Conservation (phyloP, 2,113 vertebrate genomes). For the Marmota flaviventris region DNA sequence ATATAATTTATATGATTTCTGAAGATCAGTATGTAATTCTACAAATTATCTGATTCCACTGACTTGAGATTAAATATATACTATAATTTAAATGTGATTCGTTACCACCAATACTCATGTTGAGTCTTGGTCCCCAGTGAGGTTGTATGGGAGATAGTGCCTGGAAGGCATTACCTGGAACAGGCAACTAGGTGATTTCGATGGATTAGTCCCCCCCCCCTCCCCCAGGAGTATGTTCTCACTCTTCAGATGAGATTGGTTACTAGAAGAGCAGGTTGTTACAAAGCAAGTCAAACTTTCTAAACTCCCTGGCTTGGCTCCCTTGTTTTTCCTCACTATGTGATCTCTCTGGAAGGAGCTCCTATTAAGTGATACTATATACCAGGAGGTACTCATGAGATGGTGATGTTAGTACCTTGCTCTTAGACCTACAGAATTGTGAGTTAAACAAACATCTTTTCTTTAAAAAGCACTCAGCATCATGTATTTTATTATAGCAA, state of each 20-base stretch:
- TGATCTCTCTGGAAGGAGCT: background rate
- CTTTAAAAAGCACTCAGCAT: background rate
- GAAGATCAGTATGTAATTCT: background rate
- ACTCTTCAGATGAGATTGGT: background rate
- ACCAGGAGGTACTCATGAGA: background rate
- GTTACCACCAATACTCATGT: background rate
- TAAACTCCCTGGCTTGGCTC: background rate
- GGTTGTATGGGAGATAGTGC: background rate
- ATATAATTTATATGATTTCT: background rate
- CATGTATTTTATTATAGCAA: background rate
- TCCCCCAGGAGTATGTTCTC: background rate
- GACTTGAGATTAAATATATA: background rate
- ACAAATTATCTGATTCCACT: background rate
- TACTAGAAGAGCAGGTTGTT: background rate
- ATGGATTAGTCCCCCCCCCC: background rate
- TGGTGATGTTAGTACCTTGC: fast-evolving
- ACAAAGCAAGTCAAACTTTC: background rate
- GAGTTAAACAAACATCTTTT: background rate
- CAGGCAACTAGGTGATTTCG: background rate
- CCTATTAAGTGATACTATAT: background rate
- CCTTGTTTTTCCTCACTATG: background rate
- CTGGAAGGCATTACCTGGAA: background rate
- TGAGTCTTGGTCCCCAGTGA: background rate
- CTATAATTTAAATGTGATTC: too few relatives aligned
- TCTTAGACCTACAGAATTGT: background rate